Base-by-base conservation (phyloP, 2,797 vertebrate species). In the Clamator glandarius region DNA sequence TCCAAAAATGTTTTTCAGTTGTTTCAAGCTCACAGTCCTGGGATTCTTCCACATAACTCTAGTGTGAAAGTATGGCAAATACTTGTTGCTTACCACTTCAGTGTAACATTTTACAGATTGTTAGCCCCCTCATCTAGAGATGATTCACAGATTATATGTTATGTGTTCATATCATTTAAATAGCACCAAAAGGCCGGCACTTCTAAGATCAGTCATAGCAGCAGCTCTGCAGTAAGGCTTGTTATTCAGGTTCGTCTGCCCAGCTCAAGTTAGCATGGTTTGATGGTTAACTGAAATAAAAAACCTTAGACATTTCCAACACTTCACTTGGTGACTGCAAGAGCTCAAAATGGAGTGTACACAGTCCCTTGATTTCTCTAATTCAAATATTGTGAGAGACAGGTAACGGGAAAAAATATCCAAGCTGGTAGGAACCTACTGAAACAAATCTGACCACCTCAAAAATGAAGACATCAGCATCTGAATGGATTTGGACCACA, bases 1-100 rank as follows among this genome's bases (percentile, higher is more conserved):
- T 90, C 57, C 41, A 74, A 93, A 95, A 91, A 54, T 42, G 26
- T 61, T 39, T 95, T 46, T 68, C 66, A 80, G 31, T 25, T 59
- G 7, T 86, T 91, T 10, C 9, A 88, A 79, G 61, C 17, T 54
- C 63, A 86, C 10, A 42, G 42, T 63, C 77, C 58, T 76, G 42
- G 48, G 19, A 33, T 21, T 41, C 23, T 84, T 91, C 21, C 29
- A 72, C 11, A 18, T 23, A 3, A 80, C 42, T 77, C 26, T 25
- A 62, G 20, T 18, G 26, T 61, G 80, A 73, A 88, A 84, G 15
- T 17, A 73, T 4, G 21, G 58, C 11, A 64, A 84, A 58, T 33
- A 39, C 15, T 80, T 17, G 2, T 6, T 73, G 41, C 44, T 66
- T 58, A 84, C 35, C 26, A 33, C 42, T 39, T 51, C 5, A 12